A percentile compares a stretch with the other conserved stretches of the same genome.
These are phyloP conservation scores for Plodia interpunctella DNA, from an alignment of 1,140 invertebrate species.

Conservation along the genomic window DNA sequence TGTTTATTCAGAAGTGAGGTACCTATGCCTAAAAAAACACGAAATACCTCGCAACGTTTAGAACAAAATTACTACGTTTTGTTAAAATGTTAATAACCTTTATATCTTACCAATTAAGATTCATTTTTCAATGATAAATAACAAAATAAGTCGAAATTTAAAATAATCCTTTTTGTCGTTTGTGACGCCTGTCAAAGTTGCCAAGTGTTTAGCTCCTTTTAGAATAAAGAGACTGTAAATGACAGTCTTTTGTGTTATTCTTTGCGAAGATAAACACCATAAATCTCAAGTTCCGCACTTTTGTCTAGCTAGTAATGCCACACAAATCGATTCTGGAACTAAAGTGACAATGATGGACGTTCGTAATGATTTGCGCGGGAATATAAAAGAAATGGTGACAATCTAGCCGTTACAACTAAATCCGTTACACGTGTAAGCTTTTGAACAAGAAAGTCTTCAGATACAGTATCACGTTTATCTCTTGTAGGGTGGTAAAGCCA, in stretches of 20 bases:
- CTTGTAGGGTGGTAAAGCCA: too few relatives aligned
- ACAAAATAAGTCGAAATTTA: not conserved
- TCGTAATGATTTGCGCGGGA: constrained; percentile 19
- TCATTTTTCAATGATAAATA: not conserved
- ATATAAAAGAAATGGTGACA: not conserved
- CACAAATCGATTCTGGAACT: constrained; percentile 33
- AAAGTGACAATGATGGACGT: constrained; percentile 20
- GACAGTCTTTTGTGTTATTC: constrained; percentile 55
- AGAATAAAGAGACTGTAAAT: constrained; percentile 62
- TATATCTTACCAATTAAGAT: not conserved
- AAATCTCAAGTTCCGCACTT: constrained; percentile 52
- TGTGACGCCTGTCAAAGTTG: constrained; percentile 65
- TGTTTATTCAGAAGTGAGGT: constrained; percentile 51
- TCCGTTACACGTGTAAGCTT: too few relatives aligned
- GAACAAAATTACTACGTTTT: not conserved
- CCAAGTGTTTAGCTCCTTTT: constrained; percentile 65
- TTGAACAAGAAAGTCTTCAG: too few relatives aligned
- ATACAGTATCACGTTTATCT: too few relatives aligned
- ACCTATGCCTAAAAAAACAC: constrained; percentile 52
- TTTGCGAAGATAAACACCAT: constrained; percentile 63
- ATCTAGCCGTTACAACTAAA: not conserved
- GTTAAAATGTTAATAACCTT: not conserved
- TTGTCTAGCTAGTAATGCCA: constrained; percentile 46
- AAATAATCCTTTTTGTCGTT: constrained; percentile 68
- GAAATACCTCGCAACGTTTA: constrained; percentile 23